Base-by-base conservation (phyloP, 2,888 invertebrate genomes). In the Stenotaenia linearis region DNA sequence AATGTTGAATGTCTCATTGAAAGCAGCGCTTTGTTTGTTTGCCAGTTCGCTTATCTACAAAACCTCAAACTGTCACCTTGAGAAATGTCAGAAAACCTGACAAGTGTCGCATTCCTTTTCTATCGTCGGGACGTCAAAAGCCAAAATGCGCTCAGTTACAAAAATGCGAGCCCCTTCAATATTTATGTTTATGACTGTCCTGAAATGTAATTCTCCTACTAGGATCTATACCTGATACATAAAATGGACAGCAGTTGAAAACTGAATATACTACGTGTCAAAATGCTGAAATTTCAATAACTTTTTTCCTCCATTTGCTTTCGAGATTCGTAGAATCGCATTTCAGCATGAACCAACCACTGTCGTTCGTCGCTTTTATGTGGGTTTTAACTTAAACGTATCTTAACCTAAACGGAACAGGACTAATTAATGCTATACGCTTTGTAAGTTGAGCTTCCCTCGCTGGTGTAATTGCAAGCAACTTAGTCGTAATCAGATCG, bases 161-260 rank as follows among this genome's bases (percentile, higher is more conserved):
- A 69, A 69, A 69, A 69, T 69, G 28, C 28, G 69, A 69, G 1
- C 5, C 69, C 25, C 69, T 69, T 69, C 69, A 69, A 69, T 69
- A 69, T 69, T 69, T 69, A 69, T 69, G 69, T 69, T 69, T 69
- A 69, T 25, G 69, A 69, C 28, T 69, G 69, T 69, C 69, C 69
- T 69, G 69, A 69, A 69, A 69, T 69, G 69, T 69, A 69, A 69
- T 69, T 69, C 69, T 69, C 69, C 25, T 25, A 28, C 69, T 25
- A 69, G 9, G 25, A 69, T 69, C 69, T 69, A 10, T 28, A 69
- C 69, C 69, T 69, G 69, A 25, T 28, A 69, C n/a, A 28, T 10
- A 1, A 69, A 69, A 69, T 25, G 69, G 69, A 69, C 69, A 69
- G 69, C 28, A 9, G 69, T 69, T 69, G 69, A 69, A 69, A 69